phyloP scores from a whole-genome alignment of 35 echinoderm and acorn worm species.

The Heliocidaris tuberculata region DNA sequence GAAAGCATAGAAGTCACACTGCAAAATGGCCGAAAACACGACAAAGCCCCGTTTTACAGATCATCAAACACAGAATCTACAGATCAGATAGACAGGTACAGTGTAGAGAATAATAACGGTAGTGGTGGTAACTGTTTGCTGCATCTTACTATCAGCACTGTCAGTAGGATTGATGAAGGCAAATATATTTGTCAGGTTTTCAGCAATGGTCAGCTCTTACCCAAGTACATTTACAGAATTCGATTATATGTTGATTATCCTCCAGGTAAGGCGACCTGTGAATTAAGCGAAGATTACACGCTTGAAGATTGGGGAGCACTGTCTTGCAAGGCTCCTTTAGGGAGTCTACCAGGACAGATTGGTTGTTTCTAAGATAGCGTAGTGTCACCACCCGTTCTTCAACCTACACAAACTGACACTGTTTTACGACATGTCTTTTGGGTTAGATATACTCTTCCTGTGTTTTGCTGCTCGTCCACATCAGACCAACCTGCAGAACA shows the following conservation, averaged over 20 bases:
- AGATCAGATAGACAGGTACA: neutral
- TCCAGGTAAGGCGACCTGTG: neutral
- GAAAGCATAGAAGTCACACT: neutral
- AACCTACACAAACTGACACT: neutral
- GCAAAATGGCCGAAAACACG: neutral
- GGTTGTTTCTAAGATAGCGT: neutral
- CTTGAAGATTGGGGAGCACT: neutral
- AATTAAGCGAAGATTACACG: neutral
- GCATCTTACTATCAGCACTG: neutral
- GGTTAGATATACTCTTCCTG: neutral
- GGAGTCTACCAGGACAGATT: neutral
- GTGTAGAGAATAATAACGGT: neutral
- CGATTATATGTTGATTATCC: neutral
- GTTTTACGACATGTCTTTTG: neutral
- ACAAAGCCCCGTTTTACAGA: neutral
- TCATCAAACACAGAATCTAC: neutral
- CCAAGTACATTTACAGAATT: too few relatives aligned
- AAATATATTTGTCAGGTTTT: neutral
- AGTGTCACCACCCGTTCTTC: neutral
- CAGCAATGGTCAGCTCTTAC: neutral
- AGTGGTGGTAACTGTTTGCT: neutral
- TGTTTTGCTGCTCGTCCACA: neutral
- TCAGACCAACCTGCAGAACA: neutral
- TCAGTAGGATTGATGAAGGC: neutral
- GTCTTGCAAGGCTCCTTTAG: neutral